Conservation (phyloP, 2,113 vertebrate species). For the Odocoileus hemionus region DNA sequence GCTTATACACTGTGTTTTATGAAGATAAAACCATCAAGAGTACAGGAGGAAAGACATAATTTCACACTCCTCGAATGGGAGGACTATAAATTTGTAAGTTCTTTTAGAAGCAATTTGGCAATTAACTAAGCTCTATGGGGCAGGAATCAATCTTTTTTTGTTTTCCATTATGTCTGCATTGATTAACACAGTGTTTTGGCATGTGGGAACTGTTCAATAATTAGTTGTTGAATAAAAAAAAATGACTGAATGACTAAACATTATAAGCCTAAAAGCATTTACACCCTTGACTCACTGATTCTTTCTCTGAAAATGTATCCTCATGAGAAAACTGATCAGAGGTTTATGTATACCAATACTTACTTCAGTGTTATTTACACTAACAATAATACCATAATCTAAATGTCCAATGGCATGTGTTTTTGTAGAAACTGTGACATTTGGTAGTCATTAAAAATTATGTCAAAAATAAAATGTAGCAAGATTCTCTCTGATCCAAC, state of each 20-base stretch:
- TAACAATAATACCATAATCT: not conserved
- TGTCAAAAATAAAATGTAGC: not conserved
- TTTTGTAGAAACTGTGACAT: not conserved
- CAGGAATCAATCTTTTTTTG: not conserved
- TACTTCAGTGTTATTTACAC: not conserved
- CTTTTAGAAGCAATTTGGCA: not conserved
- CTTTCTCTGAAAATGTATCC: constrained; percentile 1
- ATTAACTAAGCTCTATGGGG: constrained; percentile 8
- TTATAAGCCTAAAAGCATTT: not conserved
- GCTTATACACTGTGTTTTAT: not conserved
- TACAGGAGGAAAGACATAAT: not conserved
- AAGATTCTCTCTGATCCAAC: not conserved
- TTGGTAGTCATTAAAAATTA: not conserved
- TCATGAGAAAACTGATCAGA: not conserved
- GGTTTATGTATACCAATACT: not conserved
- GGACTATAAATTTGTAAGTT: not conserved
- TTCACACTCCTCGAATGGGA: not conserved
- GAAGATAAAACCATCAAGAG: not conserved
- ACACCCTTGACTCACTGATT: not conserved
- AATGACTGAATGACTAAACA: not conserved
- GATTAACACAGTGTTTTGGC: not conserved
- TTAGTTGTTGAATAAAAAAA: not conserved
- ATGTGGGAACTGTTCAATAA: not conserved
- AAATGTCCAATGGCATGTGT: not conserved
- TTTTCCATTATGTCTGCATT: not conserved